Evolutionary conservation across 2,113 vertebrate genomes (phyloP).

Genomic region (Prinia subflava): DNA sequence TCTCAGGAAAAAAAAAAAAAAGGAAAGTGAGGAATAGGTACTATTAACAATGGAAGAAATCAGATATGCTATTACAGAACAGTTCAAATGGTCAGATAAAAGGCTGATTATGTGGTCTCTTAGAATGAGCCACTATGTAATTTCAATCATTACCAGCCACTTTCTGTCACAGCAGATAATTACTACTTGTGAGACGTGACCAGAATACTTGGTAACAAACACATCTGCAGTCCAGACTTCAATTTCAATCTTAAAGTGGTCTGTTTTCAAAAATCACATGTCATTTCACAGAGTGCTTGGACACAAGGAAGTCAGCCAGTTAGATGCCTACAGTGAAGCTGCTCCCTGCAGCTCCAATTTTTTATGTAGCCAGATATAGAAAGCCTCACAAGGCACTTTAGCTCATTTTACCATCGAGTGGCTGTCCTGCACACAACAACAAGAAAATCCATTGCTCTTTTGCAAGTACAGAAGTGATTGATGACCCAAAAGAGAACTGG

Average conservation of each 20-base stretch:
- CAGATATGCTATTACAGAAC: constrained; percentile 19
- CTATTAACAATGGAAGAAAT: constrained; percentile 28
- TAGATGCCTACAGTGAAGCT: background rate
- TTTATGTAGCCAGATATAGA: background rate
- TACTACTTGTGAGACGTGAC: background rate
- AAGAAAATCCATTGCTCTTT: background rate
- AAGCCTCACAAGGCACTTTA: background rate
- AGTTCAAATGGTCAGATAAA: constrained; percentile 51
- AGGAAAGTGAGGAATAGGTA: background rate
- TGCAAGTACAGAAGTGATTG: background rate
- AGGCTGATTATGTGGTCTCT: constrained; percentile 32
- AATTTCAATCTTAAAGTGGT: background rate
- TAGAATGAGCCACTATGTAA: background rate
- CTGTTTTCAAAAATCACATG: background rate
- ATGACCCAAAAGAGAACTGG: background rate
- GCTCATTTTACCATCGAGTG: background rate
- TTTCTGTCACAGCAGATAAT: constrained; percentile 44
- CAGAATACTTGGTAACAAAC: constrained; percentile 1
- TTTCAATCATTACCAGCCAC: constrained; percentile 12
- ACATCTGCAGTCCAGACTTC: background rate
- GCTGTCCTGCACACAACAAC: background rate
- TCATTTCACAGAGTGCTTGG: background rate
- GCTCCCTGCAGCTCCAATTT: background rate
- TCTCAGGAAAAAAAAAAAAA: background rate
- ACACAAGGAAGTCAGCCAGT: background rate